Percentiles rank a stretch among this genome's conserved stretches.
These are phyloP conservation scores for Gasteruption jaculator DNA, from an alignment of 2,888 invertebrate genomes.

Conservation along the genomic window DNA sequence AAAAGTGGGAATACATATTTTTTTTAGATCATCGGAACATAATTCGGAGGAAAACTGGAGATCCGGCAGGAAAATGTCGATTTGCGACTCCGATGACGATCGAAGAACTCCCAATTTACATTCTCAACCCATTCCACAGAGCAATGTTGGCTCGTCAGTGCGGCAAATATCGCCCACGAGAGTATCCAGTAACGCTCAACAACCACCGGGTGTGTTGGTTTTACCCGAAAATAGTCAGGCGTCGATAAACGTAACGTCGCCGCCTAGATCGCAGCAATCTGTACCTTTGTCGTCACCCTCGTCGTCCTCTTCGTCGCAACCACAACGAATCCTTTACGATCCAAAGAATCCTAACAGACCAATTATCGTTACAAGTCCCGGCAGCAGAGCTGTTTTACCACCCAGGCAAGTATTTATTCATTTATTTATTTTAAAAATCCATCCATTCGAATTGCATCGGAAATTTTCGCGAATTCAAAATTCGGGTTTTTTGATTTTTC, in stretches of 20 bases:
- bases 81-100: slow-evolving; percentile 44
- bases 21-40: slow-evolving; percentile 30
- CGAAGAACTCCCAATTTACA: slow-evolving; percentile 35
- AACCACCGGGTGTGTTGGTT: slow-evolving; percentile 51
- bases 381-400: slow-evolving; percentile 45
- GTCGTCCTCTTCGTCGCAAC: slow-evolving; percentile 26
- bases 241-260: slow-evolving; percentile 19
- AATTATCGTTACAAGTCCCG: slow-evolving; percentile 62
- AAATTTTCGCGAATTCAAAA: no score
- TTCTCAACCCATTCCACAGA: slow-evolving; percentile 25
- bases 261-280: slow-evolving; percentile 29
- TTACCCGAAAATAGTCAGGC: slow-evolving; percentile 44
- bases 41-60: slow-evolving; percentile 47
- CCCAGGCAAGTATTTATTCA: slow-evolving; percentile 31
- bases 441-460: neutral
- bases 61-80: slow-evolving; percentile 41
- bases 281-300: no score
- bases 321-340: slow-evolving; percentile 59
- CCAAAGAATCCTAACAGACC: slow-evolving; percentile 68
- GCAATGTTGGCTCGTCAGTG: slow-evolving; percentile 29
- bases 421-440: neutral
- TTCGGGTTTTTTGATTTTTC: no score
- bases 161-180: slow-evolving; percentile 26
- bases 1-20: no score
- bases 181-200: slow-evolving; percentile 32